Evolutionary conservation across 2,113 vertebrate species (phyloP).

Genomic region (Maccullochella peelii): DNA sequence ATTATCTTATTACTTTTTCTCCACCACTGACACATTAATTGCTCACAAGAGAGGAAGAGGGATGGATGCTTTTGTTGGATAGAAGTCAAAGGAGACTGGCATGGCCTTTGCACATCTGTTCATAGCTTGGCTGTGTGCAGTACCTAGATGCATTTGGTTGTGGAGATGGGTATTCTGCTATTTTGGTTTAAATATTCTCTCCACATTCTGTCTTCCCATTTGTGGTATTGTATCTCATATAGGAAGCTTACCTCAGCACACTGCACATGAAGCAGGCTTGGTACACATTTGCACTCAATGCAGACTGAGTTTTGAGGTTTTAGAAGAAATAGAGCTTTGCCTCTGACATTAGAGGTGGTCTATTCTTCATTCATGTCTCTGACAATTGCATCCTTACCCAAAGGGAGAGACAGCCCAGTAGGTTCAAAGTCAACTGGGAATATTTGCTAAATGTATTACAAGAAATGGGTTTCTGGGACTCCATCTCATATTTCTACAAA

Average conservation of each 20-base stretch:
- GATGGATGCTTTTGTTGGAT: neutral
- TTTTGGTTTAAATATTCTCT: neutral
- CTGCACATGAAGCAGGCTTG: neutral
- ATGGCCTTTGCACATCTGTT: neutral
- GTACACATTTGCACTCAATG: neutral
- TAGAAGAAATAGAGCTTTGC: constrained; percentile 19
- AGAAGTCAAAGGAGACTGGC: constrained; percentile 1
- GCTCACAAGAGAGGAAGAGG: constrained; percentile 9
- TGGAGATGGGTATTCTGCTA: neutral
- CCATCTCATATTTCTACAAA: constrained; percentile 49
- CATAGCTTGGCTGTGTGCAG: neutral
- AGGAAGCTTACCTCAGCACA: constrained; percentile 7
- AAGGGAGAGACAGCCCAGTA: constrained; percentile 28
- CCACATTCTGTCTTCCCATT: neutral
- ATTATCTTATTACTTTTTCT: constrained; percentile 9
- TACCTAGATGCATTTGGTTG: neutral
- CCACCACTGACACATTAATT: constrained; percentile 26
- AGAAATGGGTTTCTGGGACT: constrained; percentile 78
- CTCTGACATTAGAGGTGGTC: neutral
- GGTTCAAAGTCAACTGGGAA: constrained; percentile 58
- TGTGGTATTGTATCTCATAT: neutral
- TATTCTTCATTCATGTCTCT: constrained; percentile 27
- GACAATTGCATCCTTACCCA: constrained; percentile 28
- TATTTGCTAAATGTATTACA: constrained; percentile 62
- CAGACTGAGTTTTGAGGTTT: neutral